phyloP scores from a whole-genome alignment of 2,797 vertebrate species.

The Arctocebus calabarensis region DNA sequence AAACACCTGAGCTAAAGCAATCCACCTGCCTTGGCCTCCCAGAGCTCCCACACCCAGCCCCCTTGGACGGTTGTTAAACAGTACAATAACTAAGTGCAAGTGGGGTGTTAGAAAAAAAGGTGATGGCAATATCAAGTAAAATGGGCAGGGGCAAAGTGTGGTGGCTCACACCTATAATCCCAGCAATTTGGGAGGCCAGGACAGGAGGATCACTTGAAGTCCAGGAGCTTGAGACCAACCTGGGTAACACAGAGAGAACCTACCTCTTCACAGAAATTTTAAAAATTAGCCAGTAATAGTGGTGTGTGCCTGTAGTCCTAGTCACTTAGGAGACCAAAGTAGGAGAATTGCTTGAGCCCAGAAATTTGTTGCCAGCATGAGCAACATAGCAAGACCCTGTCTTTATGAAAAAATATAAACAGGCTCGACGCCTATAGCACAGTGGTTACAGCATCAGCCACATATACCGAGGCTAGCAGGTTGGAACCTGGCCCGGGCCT shows the following conservation, averaged over 20 bases:
- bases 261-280: not conserved
- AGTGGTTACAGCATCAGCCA: too few relatives aligned
- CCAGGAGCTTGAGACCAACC: not conserved
- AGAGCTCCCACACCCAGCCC: too few relatives aligned
- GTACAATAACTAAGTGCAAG: not conserved
- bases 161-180: not conserved
- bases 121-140: not conserved
- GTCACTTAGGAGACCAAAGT: not conserved
- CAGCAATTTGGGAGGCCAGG: not conserved
- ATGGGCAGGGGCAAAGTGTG: not conserved
- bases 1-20: too few relatives aligned
- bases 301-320: not conserved
- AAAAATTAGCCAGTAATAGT: not conserved
- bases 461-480: too few relatives aligned
- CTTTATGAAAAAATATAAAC: too few relatives aligned
- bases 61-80: not conserved
- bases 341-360: not conserved
- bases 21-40: too few relatives aligned
- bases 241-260: not conserved
- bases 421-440: too few relatives aligned
- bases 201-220: not conserved
- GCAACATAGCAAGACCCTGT: too few relatives aligned
- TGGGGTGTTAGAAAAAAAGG: not conserved
- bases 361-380: too few relatives aligned
- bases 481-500: too few relatives aligned